Evolutionary conservation across 37 sponge, comb jelly and placozoan species (phyloP).

Genomic region (Axinella damicornis): DNA sequence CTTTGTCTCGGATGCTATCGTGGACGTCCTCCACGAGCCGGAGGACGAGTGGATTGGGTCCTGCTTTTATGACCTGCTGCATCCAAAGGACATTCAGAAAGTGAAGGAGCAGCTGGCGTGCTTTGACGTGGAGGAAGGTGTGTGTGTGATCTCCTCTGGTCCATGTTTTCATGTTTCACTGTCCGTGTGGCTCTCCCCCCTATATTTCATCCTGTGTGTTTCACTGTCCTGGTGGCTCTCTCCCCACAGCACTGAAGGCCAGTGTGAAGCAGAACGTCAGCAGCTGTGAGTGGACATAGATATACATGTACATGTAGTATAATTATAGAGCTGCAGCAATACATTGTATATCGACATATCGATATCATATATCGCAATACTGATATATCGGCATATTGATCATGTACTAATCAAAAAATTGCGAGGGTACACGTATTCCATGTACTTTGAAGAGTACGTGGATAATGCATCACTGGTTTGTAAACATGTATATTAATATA

Average conservation of each 20-base stretch:
- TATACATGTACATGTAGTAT: no score
- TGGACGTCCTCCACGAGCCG: slow-evolving; percentile 38
- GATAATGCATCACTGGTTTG: no score
- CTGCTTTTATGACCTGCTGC: slow-evolving; percentile 78
- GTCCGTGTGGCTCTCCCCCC: not conserved
- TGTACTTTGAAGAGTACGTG: no score
- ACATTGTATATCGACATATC: no score
- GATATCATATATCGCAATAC: no score
- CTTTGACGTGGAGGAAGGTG: slow-evolving; percentile 73
- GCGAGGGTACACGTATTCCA: no score
- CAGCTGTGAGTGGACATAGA: slow-evolving; percentile 35
- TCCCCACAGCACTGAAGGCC: slow-evolving; percentile 26
- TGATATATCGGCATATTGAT: no score
- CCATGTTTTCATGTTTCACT: not conserved
- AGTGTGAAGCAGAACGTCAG: slow-evolving; percentile 15
- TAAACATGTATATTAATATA: no score
- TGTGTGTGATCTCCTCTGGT: no score
- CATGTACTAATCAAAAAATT: no score
- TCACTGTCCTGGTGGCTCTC: not conserved
- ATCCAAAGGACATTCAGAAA: slow-evolving; percentile 81
- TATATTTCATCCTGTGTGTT: not conserved
- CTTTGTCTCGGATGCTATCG: slow-evolving; percentile 86
- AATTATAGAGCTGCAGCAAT: no score
- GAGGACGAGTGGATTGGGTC: slow-evolving; percentile 67
- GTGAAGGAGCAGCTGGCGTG: slow-evolving; percentile 75